Percentiles rank a stretch among this genome's conserved stretches.
These are phyloP conservation scores for Amphiura filiformis DNA, from an alignment of 35 echinoderm and acorn worm species.

Conservation along the genomic window DNA sequence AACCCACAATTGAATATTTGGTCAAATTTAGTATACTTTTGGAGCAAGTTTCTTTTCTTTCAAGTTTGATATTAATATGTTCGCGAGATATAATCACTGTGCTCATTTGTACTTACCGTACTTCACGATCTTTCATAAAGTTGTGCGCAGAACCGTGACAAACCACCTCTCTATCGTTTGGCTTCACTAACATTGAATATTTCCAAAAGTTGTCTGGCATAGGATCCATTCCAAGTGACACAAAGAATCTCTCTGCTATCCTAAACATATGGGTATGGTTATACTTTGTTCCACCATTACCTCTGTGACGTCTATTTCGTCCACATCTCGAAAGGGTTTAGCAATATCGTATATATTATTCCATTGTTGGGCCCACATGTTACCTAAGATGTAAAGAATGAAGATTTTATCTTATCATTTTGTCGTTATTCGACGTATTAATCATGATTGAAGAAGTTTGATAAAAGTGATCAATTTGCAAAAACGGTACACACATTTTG, in stretches of 20 bases:
- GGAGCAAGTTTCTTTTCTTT: too few relatives aligned
- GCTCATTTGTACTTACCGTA: too few relatives aligned
- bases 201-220: constrained; percentile 94
- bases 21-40: too few relatives aligned
- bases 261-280: constrained; percentile 75
- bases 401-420: too few relatives aligned
- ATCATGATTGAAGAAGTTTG: neutral
- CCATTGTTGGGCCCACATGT: constrained; percentile 99
- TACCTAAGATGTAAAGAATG: constrained; percentile 47
- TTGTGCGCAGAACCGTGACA: constrained; percentile 79
- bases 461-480: neutral
- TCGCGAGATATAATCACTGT: too few relatives aligned
- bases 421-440: neutral
- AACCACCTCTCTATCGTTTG: constrained; percentile 62
- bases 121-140: constrained; percentile 43
- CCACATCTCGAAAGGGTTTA: constrained; percentile 54
- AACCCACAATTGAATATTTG: too few relatives aligned
- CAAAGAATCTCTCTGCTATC: constrained; percentile 87
- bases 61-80: too few relatives aligned
- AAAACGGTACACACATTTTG: too few relatives aligned
- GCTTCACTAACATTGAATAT: constrained; percentile 80
- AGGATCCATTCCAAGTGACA: constrained; percentile 67
- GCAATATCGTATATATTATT: constrained; percentile 90
- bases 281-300: constrained; percentile 70
- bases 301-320: constrained; percentile 65